Evolutionary conservation across 2,113 vertebrate species (phyloP).

Genomic region (Archilochus colubris): DNA sequence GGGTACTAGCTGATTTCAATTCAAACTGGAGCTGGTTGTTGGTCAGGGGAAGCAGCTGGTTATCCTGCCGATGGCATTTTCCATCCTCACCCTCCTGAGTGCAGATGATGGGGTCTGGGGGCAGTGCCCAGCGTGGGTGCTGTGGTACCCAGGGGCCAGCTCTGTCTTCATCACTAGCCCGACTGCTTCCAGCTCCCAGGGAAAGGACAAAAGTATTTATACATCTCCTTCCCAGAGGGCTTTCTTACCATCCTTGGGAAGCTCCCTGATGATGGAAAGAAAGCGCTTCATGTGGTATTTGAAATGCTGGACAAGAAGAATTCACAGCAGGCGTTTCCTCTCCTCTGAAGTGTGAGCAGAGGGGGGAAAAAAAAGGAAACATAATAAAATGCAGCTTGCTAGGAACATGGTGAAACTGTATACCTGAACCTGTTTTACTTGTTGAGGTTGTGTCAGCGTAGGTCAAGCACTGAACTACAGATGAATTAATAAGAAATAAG

Average conservation of each 20-base stretch:
- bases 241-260: background rate
- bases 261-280: background rate
- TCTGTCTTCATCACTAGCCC: background rate
- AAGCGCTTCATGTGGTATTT: background rate
- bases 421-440: background rate
- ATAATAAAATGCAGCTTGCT: background rate
- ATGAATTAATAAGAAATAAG: background rate
- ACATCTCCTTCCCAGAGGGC: background rate
- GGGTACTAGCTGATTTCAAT: background rate
- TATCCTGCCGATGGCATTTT: background rate
- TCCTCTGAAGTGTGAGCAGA: background rate
- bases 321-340: constrained; percentile 30
- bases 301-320: constrained; percentile 8
- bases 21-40: background rate
- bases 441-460: background rate
- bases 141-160: accelerated
- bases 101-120: accelerated
- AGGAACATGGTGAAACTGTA: background rate
- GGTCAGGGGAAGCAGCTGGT: background rate
- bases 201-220: background rate
- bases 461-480: background rate
- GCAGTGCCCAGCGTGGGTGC: background rate
- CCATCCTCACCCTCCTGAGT: background rate
- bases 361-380: background rate
- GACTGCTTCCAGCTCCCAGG: background rate